Evolutionary conservation across 2,113 vertebrate species (phyloP).

Genomic region (Cinclus mexicanus): DNA sequence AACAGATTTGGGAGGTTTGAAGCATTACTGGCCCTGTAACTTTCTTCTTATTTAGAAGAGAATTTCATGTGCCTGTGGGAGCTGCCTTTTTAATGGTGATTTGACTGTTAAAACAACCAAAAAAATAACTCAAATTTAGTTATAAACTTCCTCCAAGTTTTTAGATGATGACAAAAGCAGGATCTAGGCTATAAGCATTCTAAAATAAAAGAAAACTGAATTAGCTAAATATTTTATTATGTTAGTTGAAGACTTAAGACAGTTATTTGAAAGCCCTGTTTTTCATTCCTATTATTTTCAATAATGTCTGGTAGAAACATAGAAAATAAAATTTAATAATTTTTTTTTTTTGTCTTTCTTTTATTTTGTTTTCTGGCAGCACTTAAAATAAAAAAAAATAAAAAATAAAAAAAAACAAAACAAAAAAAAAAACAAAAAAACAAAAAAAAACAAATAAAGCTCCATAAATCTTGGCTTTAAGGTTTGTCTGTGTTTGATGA

Average conservation of each 20-base stretch:
- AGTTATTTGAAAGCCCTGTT: not conserved
- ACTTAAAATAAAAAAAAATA: not conserved
- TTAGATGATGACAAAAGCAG: not conserved
- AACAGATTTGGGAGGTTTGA: not conserved
- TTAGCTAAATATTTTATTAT: slow-evolving; percentile 18
- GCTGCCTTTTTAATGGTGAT: not conserved
- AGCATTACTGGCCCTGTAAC: not conserved
- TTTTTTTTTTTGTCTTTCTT: not conserved
- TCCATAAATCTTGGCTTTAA: not conserved
- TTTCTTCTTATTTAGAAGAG: not conserved
- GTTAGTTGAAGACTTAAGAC: not conserved
- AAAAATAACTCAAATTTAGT: not conserved
- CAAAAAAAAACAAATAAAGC: not conserved
- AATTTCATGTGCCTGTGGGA: not conserved
- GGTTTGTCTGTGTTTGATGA: not conserved
- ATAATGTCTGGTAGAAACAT: not conserved
- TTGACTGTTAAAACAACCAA: not conserved
- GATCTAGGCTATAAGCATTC: not conserved
- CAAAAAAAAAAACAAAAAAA: not conserved
- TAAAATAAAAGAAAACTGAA: slow-evolving; percentile 15
- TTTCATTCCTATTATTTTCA: slow-evolving; percentile 7
- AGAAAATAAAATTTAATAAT: not conserved
- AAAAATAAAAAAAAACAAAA: no score
- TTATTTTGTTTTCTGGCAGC: not conserved
- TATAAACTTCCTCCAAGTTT: not conserved